Evolutionary conservation across 2,113 vertebrate species (phyloP), one percentile per base, ranked within the genome.

Genomic region (Columba janthina): DNA sequence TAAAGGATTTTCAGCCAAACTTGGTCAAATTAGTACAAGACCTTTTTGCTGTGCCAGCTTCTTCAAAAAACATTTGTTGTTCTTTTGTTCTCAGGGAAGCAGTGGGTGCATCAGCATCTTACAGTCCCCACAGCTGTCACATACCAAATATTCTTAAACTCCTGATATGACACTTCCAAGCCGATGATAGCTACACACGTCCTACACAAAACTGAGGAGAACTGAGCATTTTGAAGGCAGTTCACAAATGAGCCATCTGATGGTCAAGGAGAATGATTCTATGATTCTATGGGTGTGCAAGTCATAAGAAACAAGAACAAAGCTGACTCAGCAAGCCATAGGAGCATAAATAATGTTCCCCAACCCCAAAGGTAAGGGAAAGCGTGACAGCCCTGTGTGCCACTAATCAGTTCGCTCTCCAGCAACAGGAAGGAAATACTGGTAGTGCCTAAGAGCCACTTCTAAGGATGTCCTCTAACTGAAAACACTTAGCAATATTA

Each of bases 181-280:
- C 25, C 8, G 8, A 65, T 26, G 28, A 71, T 9, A 79, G 75
- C 34, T 62, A 71, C 56, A 54, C 64, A 40, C 4, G 4, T 64
- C 53, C 77, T 67, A 40, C 57, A 82, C 61, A 69, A 57, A 91
- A 58, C 31, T 72, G 77, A 57, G 74, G 56, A 66, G 34, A 94
- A 46, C 42, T 15, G 51, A 72, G 57, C 42, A 76, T 46, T 50
- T 36, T 74, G 36, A 89, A 66, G 40, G 57, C 34, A 75, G 61
- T 31, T 95, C 48, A 67, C 29, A 78, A 77, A 89, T 3, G 12
- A 96, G 48, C 54, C 58, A 56, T 44, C 11, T 16, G 18, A 57
- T 8, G 38, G 70, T 44, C 73, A 79, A 69, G 71, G 34, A 84
- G 54, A 66, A 80, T 73, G 76, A 40, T 46, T 14, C 34, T 36